Base-by-base conservation (phyloP, 2,797 vertebrate genomes). In the Crocidura indochinensis region DNA sequence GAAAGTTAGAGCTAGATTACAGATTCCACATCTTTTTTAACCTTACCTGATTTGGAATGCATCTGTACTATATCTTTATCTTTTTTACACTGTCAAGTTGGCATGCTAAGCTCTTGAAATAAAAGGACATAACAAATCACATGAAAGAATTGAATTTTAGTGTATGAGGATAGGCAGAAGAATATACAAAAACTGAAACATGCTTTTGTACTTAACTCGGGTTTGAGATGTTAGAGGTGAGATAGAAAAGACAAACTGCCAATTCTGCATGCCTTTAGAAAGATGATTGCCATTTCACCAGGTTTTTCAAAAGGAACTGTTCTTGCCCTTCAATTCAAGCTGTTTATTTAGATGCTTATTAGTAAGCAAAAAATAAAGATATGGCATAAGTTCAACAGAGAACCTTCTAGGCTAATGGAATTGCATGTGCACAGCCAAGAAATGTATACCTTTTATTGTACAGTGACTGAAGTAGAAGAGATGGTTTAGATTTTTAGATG, bases 11-110 rank as follows among this genome's bases (percentile, higher is more conserved):
- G 47, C 15, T 22, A 47, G 69, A 73, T 44, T 56, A 14, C 56
- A 56, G 19, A 14, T 15, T 31, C 15, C 14, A 1, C 3, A 2
- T 49, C 19, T 95, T 10, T 10, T 0, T 0, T 84, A 81, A 88
- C 20, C 3, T 17, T 87, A 24, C 12, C 53, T 17, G 71, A 8
- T 15, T 44, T 83, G 26, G 27, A 47, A 27, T 27, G n/a, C 26
- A n/a, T 74, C 64, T 79, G 12, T 44, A 24, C 11, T 10, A 6
- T 64, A 22, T 12, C 93, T 91, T 72, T 22, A 38, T 82, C 78
- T 94, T 51, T 65, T 92, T 90, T 85, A 27, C 88, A 73, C 56
- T 89, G 75, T 62, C 67, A 86, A 31, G 62, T 83, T 77, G 38
- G 27, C 22, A 0, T 38, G 22, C 73, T 64, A 51, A 38, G 2